phyloP scores from a whole-genome alignment of 2,113 vertebrate species.

The Amia ocellicauda region DNA sequence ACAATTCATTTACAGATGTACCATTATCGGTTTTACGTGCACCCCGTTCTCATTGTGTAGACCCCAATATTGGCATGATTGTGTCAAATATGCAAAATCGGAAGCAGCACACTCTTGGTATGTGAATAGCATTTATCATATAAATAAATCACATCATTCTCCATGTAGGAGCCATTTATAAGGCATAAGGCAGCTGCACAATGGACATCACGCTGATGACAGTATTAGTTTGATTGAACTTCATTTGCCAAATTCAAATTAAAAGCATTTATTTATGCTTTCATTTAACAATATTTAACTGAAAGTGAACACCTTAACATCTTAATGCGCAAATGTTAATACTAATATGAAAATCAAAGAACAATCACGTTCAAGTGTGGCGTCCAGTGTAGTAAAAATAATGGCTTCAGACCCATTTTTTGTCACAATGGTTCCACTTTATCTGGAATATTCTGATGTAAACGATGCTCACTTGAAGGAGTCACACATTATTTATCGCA shows the following conservation, averaged over 20 bases:
- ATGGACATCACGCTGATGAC: constrained; percentile 58
- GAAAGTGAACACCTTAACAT: neutral
- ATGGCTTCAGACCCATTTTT: too few species aligned
- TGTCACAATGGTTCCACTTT: too few species aligned
- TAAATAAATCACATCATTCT: constrained; percentile 61
- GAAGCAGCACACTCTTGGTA: neutral
- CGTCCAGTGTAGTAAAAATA: too few species aligned
- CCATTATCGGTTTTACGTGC: neutral
- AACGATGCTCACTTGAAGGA: too few species aligned
- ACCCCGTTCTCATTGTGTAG: neutral
- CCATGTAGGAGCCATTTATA: constrained; percentile 51
- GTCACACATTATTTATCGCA: too few species aligned
- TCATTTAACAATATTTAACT: neutral
- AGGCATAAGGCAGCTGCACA: constrained; percentile 64
- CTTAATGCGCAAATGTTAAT: too few species aligned
- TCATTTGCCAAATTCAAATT: neutral
- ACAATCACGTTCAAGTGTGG: too few species aligned
- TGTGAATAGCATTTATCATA: constrained; percentile 48
- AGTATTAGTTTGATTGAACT: constrained; percentile 45
- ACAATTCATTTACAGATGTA: neutral
- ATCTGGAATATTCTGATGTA: too few species aligned
- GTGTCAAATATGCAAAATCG: neutral
- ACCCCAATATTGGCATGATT: neutral
- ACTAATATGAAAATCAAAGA: too few species aligned
- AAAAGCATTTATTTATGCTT: neutral